Conservation (phyloP, 37 sponge, comb jelly and placozoan species). For the Agelas oroides region DNA sequence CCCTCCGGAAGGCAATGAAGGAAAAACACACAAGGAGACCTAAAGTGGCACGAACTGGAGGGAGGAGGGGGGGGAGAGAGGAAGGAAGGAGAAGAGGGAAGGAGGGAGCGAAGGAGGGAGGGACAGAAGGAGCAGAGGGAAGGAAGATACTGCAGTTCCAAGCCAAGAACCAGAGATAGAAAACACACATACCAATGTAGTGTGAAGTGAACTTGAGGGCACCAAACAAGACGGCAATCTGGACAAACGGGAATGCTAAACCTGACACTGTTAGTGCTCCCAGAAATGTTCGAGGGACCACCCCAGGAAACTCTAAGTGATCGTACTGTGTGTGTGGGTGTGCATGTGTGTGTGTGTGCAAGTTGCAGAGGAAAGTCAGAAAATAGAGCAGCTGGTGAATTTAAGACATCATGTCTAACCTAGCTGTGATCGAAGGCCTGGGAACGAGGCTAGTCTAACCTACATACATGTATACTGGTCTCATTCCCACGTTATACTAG, state of each 20-base stretch:
- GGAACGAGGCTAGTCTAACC: too few species aligned
- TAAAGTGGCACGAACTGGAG: conserved; percentile 75
- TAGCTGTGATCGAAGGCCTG: too few species aligned
- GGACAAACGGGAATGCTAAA: conserved; percentile 68
- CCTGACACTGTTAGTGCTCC: conserved; percentile 78
- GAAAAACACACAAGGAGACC: conserved; percentile 76
- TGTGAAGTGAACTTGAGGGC: conserved; percentile 67
- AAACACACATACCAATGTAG: conserved; percentile 65
- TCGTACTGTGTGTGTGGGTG: conserved; percentile 69
- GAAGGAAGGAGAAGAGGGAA: conserved; percentile 28
- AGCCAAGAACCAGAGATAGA: neutral
- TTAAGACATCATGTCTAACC: too few species aligned
- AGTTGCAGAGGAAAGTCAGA: too few species aligned
- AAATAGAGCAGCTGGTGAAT: too few species aligned
- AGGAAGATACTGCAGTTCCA: neutral
- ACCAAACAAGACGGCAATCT: conserved; percentile 15
- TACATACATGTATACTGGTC: too few species aligned
- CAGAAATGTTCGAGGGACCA: conserved; percentile 90
- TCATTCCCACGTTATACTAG: too few species aligned
- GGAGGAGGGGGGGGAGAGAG: conserved; percentile 18
- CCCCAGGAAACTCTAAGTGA: conserved; percentile 92
- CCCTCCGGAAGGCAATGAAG: conserved; percentile 62
- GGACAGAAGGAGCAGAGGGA: neutral
- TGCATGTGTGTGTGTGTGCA: too few species aligned
- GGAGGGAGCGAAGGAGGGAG: neutral